Conservation (phyloP, 2,888 invertebrate genomes). For the Cheilosia grossa region DNA sequence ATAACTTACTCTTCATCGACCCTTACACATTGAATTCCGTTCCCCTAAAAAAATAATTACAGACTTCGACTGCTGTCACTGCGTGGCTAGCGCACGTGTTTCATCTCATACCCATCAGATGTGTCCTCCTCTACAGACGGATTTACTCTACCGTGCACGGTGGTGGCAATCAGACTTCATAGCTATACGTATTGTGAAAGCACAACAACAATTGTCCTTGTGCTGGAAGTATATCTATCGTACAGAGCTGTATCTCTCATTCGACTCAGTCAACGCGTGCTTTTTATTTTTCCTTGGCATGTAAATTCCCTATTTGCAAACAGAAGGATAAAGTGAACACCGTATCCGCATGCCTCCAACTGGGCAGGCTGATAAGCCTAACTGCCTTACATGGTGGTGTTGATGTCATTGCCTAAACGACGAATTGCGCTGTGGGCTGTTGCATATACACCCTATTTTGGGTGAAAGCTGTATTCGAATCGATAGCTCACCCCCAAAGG, state of each 20-base stretch:
- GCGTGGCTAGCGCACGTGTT: slow-evolving; percentile 57
- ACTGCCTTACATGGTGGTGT: slow-evolving; percentile 39
- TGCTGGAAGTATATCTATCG: slow-evolving; percentile 1
- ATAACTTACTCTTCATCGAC: slow-evolving; percentile 53
- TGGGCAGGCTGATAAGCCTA: slow-evolving; percentile 51
- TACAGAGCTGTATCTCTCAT: slow-evolving; percentile 39
- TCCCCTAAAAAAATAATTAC: slow-evolving; percentile 58
- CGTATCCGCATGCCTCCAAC: slow-evolving; percentile 15
- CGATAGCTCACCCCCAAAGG: slow-evolving; percentile 63
- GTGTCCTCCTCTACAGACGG: slow-evolving; percentile 41
- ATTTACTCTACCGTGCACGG: slow-evolving; percentile 20
- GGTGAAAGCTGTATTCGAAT: slow-evolving; percentile 29
- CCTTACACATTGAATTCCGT: slow-evolving; percentile 23
- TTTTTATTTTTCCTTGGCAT: slow-evolving; percentile 22
- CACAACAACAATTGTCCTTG: slow-evolving; percentile 39
- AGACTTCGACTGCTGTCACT: slow-evolving; percentile 22
- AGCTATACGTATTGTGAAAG: slow-evolving; percentile 32
- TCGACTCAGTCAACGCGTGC: not conserved
- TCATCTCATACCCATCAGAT: slow-evolving; percentile 45
- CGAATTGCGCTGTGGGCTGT: slow-evolving; percentile 47
- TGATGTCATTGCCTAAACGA: slow-evolving; percentile 61
- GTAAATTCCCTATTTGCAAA: slow-evolving; percentile 29
- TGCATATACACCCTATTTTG: slow-evolving; percentile 44
- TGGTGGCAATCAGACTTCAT: slow-evolving; percentile 44
- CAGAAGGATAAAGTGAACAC: slow-evolving; percentile 3